A percentile compares a stretch with the other conserved stretches of the same genome.
Conservation (phyloP, 2,888 invertebrate genomes). For the Clepsis dumicolana region DNA sequence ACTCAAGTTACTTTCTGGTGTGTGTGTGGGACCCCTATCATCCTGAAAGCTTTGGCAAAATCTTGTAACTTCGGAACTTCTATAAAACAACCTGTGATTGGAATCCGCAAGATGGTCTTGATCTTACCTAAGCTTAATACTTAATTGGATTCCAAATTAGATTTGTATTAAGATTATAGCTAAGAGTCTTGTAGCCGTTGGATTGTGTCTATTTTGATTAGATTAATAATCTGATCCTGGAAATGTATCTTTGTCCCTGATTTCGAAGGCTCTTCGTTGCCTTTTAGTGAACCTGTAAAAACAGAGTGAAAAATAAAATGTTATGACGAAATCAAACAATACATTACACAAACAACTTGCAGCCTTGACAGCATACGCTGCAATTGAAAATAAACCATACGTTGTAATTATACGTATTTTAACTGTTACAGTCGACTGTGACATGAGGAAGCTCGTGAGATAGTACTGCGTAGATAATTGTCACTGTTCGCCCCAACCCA, state of each 20-base stretch:
- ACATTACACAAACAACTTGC: conserved; percentile 8
- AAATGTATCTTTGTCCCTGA: not conserved
- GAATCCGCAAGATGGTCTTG: too few species aligned
- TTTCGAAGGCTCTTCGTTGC: not conserved
- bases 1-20: not conserved
- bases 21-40: not conserved
- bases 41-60: not conserved
- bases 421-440: conserved; percentile 19
- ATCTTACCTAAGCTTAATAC: too few species aligned
- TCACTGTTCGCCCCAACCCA: too few species aligned
- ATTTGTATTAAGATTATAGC: too few species aligned
- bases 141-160: too few species aligned
- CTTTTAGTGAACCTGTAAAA: not conserved
- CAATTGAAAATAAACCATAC: conserved; percentile 36
- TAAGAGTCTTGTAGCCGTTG: too few species aligned
- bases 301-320: not conserved
- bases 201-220: too few species aligned
- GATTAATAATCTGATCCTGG: not conserved
- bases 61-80: too few species aligned
- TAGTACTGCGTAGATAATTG: too few species aligned
- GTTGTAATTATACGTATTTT: conserved; percentile 35
- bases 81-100: too few species aligned
- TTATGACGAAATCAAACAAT: conserved; percentile 27
- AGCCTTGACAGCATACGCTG: conserved; percentile 31
- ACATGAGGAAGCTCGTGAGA: conserved; percentile 17